phyloP scores from a whole-genome alignment of 1,140 invertebrate species.

The Tetramorium simillimum region DNA sequence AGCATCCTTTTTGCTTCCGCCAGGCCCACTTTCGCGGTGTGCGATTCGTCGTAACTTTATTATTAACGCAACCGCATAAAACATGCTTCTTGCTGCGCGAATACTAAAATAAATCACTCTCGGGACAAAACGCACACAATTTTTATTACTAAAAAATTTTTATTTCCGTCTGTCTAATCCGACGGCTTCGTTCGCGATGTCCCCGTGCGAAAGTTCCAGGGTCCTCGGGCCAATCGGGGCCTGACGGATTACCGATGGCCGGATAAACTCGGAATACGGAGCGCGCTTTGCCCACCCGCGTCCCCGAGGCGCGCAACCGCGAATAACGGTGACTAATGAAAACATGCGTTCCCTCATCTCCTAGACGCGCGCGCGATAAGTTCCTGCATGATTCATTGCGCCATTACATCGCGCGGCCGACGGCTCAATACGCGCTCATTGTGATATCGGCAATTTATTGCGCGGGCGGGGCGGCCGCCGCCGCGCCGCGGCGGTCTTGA shows the following conservation, averaged over 20 bases:
- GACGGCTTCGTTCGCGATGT: not conserved
- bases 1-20: not conserved
- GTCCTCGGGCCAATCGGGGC: conserved; percentile 43
- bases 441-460: conserved; percentile 73
- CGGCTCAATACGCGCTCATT: conserved; percentile 72
- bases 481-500: conserved; percentile 28
- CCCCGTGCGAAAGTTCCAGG: not conserved
- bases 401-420: conserved; percentile 68
- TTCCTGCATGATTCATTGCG: conserved; percentile 73
- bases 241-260: conserved; percentile 52
- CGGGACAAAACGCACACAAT: not conserved
- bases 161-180: not conserved
- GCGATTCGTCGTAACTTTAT: not conserved
- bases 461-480: conserved; percentile 47
- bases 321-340: conserved; percentile 75
- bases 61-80: not conserved
- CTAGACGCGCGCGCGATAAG: conserved; percentile 70
- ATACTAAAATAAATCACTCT: conserved; percentile 3
- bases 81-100: not conserved
- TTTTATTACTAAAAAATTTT: not conserved
- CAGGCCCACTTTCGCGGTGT: not conserved
- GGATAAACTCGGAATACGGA: conserved; percentile 58
- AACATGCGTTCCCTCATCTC: conserved; percentile 72
- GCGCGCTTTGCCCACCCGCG: conserved; percentile 29
- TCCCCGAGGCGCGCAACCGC: conserved; percentile 61